Percentiles rank a stretch among this genome's conserved stretches.
Evolutionary conservation across 2,113 vertebrate species (phyloP).

Genomic region (Lasiurus borealis): DNA sequence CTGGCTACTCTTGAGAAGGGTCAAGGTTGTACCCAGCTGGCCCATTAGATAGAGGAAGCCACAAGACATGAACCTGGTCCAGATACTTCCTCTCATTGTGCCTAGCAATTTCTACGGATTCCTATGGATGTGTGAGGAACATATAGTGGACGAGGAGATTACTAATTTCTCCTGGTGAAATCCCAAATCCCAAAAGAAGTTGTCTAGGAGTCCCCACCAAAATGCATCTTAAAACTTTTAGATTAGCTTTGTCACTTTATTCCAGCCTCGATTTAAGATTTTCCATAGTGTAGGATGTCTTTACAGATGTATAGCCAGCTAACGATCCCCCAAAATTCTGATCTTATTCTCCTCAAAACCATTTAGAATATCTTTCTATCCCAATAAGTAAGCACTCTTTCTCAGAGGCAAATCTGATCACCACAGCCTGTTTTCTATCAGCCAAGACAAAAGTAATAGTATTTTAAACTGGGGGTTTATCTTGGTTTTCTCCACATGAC

Average conservation of each 20-base stretch:
- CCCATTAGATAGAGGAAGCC: not conserved
- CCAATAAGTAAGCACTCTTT: not conserved
- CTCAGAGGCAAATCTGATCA: slow-evolving; percentile 39
- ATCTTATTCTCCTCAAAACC: not conserved
- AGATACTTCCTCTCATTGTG: not conserved
- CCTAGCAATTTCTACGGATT: no score
- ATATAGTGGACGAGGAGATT: not conserved
- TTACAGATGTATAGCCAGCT: not conserved
- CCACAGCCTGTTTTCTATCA: slow-evolving; percentile 33
- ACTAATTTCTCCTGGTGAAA: not conserved
- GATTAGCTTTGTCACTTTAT: not conserved
- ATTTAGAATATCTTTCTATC: not conserved
- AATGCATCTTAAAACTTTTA: not conserved
- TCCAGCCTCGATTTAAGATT: not conserved
- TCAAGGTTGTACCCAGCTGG: not conserved
- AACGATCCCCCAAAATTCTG: not conserved
- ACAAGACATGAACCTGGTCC: not conserved
- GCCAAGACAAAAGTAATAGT: slow-evolving; percentile 9
- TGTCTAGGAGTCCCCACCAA: not conserved
- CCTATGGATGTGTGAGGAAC: not conserved
- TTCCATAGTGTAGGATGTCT: not conserved
- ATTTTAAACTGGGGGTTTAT: slow-evolving; percentile 2
- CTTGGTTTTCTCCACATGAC: slow-evolving; percentile 16
- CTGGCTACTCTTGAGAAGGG: slow-evolving; percentile 6
- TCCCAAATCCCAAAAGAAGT: not conserved